A percentile compares a stretch with the other conserved stretches of the same genome.
Conservation (phyloP, 2,113 vertebrate species). For the Smithornis capensis region DNA sequence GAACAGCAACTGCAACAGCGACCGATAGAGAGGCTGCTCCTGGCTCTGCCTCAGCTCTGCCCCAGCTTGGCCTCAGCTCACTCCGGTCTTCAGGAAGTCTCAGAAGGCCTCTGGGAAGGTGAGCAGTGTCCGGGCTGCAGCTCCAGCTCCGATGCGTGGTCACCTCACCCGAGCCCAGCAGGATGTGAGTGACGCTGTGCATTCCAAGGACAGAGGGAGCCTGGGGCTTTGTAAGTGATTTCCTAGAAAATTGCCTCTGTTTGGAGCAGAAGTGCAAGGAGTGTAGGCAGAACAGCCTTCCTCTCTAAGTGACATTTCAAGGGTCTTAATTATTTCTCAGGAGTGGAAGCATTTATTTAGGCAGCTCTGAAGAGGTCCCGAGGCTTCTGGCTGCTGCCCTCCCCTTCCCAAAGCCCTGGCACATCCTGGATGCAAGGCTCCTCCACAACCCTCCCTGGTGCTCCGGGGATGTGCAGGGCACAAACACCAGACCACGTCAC, state of each 20-base stretch:
- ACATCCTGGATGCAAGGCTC: not conserved
- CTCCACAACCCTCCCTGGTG: not conserved
- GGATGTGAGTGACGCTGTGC: not conserved
- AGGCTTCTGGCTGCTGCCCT: not conserved
- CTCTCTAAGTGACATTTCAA: not conserved
- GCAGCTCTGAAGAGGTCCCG: not conserved
- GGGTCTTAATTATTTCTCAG: constrained; percentile 32
- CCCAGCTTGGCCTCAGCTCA: not conserved
- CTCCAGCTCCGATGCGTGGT: not conserved
- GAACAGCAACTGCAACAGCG: not conserved
- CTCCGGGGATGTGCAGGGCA: not conserved
- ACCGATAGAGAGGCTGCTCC: not conserved
- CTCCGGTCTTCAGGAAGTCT: not conserved
- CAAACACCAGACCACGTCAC: rapidly evolving
- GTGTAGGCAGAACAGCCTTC: constrained; percentile 2
- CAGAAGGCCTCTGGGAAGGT: not conserved
- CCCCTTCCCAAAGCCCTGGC: not conserved
- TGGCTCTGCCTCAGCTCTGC: not conserved
- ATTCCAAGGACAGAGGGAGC: not conserved
- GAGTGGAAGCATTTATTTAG: constrained; percentile 35
- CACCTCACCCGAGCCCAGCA: constrained; percentile 6
- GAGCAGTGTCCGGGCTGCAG: not conserved
- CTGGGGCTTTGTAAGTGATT: constrained; percentile 22
- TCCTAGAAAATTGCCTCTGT: constrained; percentile 46
- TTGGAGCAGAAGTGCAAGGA: constrained; percentile 1